Conservation (phyloP, 2,888 invertebrate genomes). For the Tetranychus truncatus region DNA sequence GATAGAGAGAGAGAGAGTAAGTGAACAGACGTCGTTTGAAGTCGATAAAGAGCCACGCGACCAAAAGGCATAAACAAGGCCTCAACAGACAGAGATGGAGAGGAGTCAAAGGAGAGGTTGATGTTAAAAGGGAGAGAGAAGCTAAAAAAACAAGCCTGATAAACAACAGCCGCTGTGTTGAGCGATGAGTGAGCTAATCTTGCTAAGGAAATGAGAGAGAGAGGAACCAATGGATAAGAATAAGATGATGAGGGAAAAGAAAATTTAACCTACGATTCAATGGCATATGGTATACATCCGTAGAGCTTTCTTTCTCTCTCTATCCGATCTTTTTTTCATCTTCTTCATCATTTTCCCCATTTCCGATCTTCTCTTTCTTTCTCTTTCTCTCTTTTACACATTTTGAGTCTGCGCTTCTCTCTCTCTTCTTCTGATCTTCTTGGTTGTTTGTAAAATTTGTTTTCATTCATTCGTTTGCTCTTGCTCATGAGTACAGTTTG, state of each 20-base stretch:
- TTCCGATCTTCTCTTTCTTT: not conserved
- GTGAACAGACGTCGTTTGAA: not conserved
- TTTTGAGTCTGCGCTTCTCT: not conserved
- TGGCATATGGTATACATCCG: constrained; percentile 4
- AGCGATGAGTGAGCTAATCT: not conserved
- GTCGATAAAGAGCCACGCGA: not conserved
- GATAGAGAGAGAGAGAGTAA: too few relatives aligned
- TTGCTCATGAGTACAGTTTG: not conserved
- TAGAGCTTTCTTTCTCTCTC: constrained; percentile 1
- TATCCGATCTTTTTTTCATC: not conserved
- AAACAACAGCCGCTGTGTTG: not conserved
- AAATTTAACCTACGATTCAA: not conserved
- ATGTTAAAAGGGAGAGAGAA: not conserved
- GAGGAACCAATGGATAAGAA: not conserved
- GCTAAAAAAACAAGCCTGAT: not conserved
- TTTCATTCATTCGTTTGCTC: not conserved
- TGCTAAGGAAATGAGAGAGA: not conserved
- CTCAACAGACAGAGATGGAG: not conserved
- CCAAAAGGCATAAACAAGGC: not conserved
- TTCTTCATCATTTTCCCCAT: not conserved
- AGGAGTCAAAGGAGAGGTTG: not conserved
- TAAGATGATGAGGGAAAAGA: not conserved
- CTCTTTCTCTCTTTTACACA: not conserved
- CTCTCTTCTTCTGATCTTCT: not conserved
- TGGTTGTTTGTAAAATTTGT: not conserved